These are phyloP conservation scores for Boloria euphrosyne DNA, from an alignment of 2,888 invertebrate genomes.

Conservation along the genomic window DNA sequence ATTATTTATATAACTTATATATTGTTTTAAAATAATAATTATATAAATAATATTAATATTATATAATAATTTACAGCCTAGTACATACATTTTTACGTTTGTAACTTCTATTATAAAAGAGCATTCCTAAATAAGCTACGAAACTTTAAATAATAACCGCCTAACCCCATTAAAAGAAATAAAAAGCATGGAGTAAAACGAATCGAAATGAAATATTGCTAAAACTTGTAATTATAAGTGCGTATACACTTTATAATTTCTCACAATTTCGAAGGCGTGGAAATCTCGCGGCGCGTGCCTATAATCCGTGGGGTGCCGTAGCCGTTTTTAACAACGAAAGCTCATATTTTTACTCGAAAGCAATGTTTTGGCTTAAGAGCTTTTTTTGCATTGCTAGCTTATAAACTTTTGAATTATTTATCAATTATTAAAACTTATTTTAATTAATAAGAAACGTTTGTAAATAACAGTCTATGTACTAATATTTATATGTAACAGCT, in stretches of 20 bases:
- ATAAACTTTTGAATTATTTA: slow-evolving; percentile 1
- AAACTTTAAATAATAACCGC: background rate
- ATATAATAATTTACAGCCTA: no score
- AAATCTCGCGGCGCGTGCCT: slow-evolving; percentile 27
- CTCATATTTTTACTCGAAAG: slow-evolving; percentile 20
- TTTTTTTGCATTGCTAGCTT: slow-evolving; percentile 12
- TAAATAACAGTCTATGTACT: background rate
- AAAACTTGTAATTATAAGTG: slow-evolving; percentile 21
- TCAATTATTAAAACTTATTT: slow-evolving; percentile 2
- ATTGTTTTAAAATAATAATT: no score
- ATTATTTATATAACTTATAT: no score
- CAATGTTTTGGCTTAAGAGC: slow-evolving; percentile 8
- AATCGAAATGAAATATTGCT: slow-evolving; percentile 15
- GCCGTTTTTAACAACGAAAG: slow-evolving; percentile 18
- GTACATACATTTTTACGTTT: no score
- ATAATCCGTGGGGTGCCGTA: slow-evolving; percentile 26
- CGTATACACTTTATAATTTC: slow-evolving; percentile 17
- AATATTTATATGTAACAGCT: background rate
- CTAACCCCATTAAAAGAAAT: background rate
- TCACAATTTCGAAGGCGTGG: slow-evolving; percentile 26
- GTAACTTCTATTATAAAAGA: no score
- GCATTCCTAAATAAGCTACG: background rate
- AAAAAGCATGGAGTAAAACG: slow-evolving; percentile 11
- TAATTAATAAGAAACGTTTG: background rate
- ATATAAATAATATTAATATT: no score